These are phyloP conservation scores for Yoshiicerus persimilis DNA, from an alignment of 1,140 invertebrate genomes.

Conservation along the genomic window DNA sequence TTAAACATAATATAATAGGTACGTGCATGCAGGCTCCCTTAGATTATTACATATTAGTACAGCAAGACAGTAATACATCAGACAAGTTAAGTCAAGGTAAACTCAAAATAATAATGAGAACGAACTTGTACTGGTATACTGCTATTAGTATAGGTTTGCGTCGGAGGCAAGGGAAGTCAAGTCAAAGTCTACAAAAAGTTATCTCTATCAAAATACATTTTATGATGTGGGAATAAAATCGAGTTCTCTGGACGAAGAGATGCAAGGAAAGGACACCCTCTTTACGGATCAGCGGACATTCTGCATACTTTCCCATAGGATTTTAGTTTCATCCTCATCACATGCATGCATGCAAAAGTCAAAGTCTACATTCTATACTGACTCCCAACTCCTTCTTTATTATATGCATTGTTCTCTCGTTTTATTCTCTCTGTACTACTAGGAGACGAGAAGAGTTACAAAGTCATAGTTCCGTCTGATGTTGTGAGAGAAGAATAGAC, in stretches of 20 bases:
- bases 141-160: neutral
- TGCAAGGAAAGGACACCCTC: constrained; percentile 31
- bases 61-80: neutral
- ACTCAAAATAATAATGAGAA: neutral
- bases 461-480: neutral
- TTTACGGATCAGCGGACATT: constrained; percentile 40
- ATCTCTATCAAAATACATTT: constrained; percentile 27
- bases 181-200: constrained; percentile 8
- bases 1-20: neutral
- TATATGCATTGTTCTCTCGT: neutral
- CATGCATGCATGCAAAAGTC: constrained; percentile 28
- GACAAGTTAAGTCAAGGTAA: neutral
- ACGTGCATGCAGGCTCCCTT: neutral
- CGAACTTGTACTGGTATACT: neutral
- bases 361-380: neutral
- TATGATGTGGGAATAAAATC: constrained; percentile 41
- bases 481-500: neutral
- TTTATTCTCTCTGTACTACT: neutral
- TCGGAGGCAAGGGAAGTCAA: neutral
- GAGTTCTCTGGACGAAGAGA: constrained; percentile 33
- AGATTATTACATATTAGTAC: neutral
- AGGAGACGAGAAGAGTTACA: neutral
- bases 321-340: constrained; percentile 43
- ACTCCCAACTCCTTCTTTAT: neutral
- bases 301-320: constrained; percentile 36